These are phyloP conservation scores for Ennomos fuscantarius DNA, from an alignment of 2,888 invertebrate species.

Conservation along the genomic window DNA sequence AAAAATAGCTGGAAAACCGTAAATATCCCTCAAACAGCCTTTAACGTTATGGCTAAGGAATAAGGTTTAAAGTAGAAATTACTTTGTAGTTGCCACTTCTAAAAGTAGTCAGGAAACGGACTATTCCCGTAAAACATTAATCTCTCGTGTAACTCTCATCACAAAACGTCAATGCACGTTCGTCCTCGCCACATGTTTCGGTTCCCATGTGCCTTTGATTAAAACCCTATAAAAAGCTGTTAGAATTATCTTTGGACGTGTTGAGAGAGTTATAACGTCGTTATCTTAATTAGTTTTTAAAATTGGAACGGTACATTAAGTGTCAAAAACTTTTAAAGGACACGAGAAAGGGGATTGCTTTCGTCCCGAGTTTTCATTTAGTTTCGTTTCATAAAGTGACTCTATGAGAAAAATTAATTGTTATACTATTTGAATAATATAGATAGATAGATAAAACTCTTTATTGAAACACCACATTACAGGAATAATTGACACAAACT, in stretches of 20 bases:
- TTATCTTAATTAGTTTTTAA: slow-evolving; percentile 28
- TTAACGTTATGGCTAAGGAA: slow-evolving; percentile 5
- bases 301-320: slow-evolving; percentile 16
- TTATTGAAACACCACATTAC: too few species aligned
- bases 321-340: slow-evolving; percentile 6
- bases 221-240: slow-evolving; percentile 34
- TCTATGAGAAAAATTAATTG: too few species aligned
- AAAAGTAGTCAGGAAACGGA: slow-evolving; percentile 34
- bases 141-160: slow-evolving; percentile 31
- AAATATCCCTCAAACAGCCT: not conserved
- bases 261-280: slow-evolving; percentile 25
- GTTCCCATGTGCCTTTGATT: slow-evolving; percentile 39
- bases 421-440: too few species aligned
- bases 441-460: too few species aligned
- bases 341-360: too few species aligned
- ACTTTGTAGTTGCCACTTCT: slow-evolving; percentile 5
- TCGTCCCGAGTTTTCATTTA: too few species aligned
- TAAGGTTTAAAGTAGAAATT: slow-evolving; percentile 10
- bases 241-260: slow-evolving; percentile 25
- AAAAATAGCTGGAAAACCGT: too few species aligned
- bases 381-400: too few species aligned
- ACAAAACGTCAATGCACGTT: slow-evolving; percentile 23
- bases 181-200: slow-evolving; percentile 29
- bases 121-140: slow-evolving; percentile 32
- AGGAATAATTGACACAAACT: too few species aligned